Evolutionary conservation across 2,888 invertebrate genomes (phyloP), one percentile per base, ranked within the genome.

Genomic region (Acanthacorydalis orientalis): DNA sequence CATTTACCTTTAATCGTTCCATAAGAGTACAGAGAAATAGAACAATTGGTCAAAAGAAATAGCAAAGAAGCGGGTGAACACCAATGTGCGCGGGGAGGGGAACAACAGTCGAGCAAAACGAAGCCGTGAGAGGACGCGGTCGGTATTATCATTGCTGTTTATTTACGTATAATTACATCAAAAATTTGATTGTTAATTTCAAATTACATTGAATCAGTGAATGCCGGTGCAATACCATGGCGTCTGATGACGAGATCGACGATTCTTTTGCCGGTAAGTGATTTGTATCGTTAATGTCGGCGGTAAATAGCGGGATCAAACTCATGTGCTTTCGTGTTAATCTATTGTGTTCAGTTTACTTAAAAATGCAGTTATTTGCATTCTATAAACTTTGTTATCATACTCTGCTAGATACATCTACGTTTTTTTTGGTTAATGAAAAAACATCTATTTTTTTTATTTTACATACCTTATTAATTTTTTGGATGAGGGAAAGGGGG

Each of bases 171-270:
- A 12, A 12, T 14, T 37, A 37, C 7, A 12, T 12, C 37, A 12
- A 37, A 12, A 12, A 12, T 9, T 37, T 12, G 10, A 37, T 37
- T 23, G 23, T 23, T 37, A 37, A 37, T 37, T 37, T 37, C n/a
- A 12, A 37, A 12, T 37, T n/a, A 12, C 6, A 12, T 12, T 37
- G 14, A 37, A 37, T 12, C n/a, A 37, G 12, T 37, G 37, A 12
- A 14, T 37, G 37, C n/a, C 14, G 14, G 14, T n/a, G n/a, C 14
- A 7, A 37, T 37, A 37, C 12, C n/a, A 87, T 87, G 87, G 87
- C 86, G 68, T 87, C 87, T 54, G 87, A 87, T 61, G 87, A 87
- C 63, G 87, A 87, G 70, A 79, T 86, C 65, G 87, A 87, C 61
- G 88, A 86, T 65, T 82, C 79, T 65, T 83, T 80, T 64, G 85